These are phyloP conservation scores for Aspidapion aeneum DNA, from an alignment of 2,888 invertebrate genomes.

Conservation along the genomic window DNA sequence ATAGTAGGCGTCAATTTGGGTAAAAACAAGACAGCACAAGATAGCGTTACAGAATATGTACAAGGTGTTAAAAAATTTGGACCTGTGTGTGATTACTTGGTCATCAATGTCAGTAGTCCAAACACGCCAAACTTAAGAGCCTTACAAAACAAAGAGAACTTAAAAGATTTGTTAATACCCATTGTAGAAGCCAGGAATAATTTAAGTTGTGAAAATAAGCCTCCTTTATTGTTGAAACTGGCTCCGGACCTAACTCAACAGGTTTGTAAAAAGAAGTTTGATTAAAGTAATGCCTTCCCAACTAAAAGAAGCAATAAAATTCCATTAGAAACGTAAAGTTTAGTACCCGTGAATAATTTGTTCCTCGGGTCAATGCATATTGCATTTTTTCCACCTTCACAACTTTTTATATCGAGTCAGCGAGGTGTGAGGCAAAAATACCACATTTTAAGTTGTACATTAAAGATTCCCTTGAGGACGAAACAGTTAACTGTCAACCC, in stretches of 20 bases:
- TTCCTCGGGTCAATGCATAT: too few species aligned
- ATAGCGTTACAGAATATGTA: conserved; percentile 79
- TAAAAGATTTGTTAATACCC: conserved; percentile 63
- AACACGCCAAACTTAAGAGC: conserved; percentile 90
- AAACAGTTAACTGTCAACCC: too few species aligned
- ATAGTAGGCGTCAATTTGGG: conserved; percentile 90
- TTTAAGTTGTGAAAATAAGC: conserved; percentile 50
- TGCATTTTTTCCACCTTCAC: too few species aligned
- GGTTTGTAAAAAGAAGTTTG: too few species aligned
- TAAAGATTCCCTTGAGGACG: too few species aligned
- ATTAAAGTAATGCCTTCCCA: too few species aligned
- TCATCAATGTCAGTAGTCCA: conserved; percentile 95
- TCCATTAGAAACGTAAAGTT: too few species aligned
- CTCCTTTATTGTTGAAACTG: conserved; percentile 89
- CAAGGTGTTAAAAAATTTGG: conserved; percentile 81
- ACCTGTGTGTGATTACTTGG: conserved; percentile 87
- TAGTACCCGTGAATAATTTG: too few species aligned
- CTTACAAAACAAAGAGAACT: conserved; percentile 73
- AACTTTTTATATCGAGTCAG: too few species aligned
- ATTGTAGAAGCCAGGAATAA: conserved; percentile 60
- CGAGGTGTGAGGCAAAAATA: too few species aligned
- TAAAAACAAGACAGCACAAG: conserved; percentile 82
- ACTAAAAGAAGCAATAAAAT: too few species aligned
- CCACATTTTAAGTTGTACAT: too few species aligned
- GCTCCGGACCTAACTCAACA: conserved; percentile 76